These are phyloP conservation scores for Drosophila robusta DNA, from an alignment of 2,888 invertebrate species.

Conservation along the genomic window DNA sequence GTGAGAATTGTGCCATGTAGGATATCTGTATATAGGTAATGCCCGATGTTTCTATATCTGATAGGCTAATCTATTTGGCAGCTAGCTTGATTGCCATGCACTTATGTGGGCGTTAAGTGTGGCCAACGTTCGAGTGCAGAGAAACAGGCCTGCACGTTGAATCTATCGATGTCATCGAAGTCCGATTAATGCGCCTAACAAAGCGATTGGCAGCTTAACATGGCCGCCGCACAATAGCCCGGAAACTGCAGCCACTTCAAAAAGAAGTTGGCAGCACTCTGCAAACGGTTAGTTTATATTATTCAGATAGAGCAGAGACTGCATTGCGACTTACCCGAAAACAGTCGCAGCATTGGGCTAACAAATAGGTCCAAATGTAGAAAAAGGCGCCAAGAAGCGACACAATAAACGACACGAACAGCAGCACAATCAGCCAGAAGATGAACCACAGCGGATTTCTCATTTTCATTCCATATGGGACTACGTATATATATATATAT, in stretches of 20 bases:
- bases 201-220: conserved; percentile 47
- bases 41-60: conserved; percentile 24
- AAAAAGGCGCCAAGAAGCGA: conserved; percentile 33
- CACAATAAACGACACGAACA: conserved; percentile 34
- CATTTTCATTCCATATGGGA: conserved; percentile 13
- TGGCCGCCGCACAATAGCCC: conserved; percentile 46
- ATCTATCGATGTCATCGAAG: conserved; percentile 4
- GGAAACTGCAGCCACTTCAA: conserved; percentile 50
- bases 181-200: conserved; percentile 9
- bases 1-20: not conserved
- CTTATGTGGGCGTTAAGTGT: conserved; percentile 6
- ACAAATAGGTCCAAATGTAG: conserved; percentile 38
- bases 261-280: conserved; percentile 37
- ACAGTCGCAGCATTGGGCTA: conserved; percentile 45
- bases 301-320: not conserved
- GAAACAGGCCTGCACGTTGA: not conserved
- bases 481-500: not conserved
- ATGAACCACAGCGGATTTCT: conserved; percentile 46
- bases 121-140: not conserved
- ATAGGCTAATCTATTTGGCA: conserved; percentile 31
- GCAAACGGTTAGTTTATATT: not conserved
- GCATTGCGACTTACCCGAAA: conserved; percentile 30
- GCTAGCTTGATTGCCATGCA: conserved; percentile 27
- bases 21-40: not conserved
- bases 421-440: conserved; percentile 43